Conservation (phyloP, 2,888 invertebrate genomes). For the Acanthosepion pharaonis region DNA sequence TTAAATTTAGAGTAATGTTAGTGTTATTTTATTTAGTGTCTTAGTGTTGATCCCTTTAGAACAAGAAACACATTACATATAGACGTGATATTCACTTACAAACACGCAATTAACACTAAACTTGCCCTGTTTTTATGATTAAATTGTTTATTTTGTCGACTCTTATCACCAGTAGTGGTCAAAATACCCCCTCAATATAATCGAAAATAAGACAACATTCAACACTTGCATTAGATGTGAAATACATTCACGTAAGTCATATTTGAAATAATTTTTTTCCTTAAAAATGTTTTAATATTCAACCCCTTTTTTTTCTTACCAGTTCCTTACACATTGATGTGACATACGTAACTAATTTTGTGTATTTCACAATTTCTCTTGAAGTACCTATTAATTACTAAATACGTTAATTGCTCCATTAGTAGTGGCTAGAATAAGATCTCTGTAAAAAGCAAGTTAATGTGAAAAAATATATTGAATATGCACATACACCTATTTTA, state of each 20-base stretch:
- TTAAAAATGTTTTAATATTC: neutral
- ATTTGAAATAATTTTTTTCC: neutral
- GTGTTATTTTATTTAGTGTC: neutral
- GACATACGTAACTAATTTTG: neutral
- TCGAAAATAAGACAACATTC: neutral
- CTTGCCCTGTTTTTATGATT: neutral
- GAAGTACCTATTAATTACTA: too few relatives aligned
- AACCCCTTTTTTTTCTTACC: neutral
- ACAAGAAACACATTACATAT: neutral
- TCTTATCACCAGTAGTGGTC: neutral
- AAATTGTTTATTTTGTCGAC: neutral
- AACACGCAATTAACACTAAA: neutral
- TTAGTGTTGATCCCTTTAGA: neutral
- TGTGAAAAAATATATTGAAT: neutral
- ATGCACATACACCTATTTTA: neutral
- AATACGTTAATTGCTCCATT: neutral
- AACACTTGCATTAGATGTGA: slow-evolving; percentile 23
- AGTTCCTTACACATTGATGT: neutral
- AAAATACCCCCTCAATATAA: neutral
- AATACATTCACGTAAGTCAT: neutral
- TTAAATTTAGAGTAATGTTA: neutral
- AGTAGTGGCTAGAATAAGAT: neutral
- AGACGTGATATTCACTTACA: neutral
- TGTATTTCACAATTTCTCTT: too few relatives aligned
- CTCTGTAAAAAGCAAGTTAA: too few relatives aligned